These are phyloP conservation scores for Onychomys arenicola DNA, from an alignment of 2,797 vertebrate species.

Conservation along the genomic window DNA sequence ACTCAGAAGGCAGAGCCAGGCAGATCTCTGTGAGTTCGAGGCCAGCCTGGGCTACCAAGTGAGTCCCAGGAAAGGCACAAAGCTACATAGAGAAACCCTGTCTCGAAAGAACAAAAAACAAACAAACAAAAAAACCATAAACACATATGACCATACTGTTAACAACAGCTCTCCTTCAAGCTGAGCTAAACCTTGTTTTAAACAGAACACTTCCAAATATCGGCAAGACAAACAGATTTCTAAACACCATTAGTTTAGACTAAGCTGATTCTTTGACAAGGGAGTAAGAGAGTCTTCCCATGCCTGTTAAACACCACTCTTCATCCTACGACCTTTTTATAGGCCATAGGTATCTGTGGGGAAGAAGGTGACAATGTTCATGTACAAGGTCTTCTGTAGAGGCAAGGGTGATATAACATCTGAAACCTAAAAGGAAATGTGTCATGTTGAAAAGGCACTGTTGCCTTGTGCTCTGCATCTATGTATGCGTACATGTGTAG, in stretches of 20 bases:
- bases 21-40: too few species aligned
- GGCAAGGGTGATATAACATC: neutral
- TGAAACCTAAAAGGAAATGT: neutral
- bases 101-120: too few species aligned
- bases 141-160: neutral
- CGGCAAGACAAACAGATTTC: neutral
- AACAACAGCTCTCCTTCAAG: neutral
- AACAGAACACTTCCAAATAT: neutral
- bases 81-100: too few species aligned
- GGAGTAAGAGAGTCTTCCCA: neutral
- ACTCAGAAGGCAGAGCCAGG: too few species aligned
- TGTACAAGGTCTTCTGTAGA: neutral
- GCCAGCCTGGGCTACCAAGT: too few species aligned
- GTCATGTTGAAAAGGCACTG: neutral
- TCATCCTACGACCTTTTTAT: neutral
- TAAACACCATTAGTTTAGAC: neutral
- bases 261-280: neutral
- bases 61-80: too few species aligned
- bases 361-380: neutral
- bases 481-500: too few species aligned
- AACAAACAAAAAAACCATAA: neutral
- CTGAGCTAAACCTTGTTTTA: neutral
- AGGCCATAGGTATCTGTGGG: neutral
- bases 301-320: neutral
- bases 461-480: neutral